Evolutionary conservation across 2,797 vertebrate genomes (phyloP).

Genomic region (Clarias pachynema): DNA sequence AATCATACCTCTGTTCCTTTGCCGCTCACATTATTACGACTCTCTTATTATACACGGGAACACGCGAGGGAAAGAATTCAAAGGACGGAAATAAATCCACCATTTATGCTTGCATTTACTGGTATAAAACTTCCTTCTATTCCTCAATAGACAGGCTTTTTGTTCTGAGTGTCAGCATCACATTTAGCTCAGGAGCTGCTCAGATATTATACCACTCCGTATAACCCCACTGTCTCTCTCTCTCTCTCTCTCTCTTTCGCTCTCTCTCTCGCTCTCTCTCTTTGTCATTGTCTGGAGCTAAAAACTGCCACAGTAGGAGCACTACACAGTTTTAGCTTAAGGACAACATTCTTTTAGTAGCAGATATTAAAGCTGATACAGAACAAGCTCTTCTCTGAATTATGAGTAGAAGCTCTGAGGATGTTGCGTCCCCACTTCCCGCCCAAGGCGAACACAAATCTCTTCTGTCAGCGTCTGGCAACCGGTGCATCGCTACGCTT

Average conservation of each 20-base stretch:
- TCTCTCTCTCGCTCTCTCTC: neutral
- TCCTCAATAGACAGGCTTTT: slow-evolving; percentile 23
- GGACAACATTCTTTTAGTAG: slow-evolving; percentile 9
- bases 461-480: slow-evolving; percentile 16
- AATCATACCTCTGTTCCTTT: slow-evolving; percentile 48
- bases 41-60: slow-evolving; percentile 39
- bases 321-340: slow-evolving; percentile 26
- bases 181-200: slow-evolving; percentile 20
- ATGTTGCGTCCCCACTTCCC: neutral
- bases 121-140: slow-evolving; percentile 33
- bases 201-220: neutral
- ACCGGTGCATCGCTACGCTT: neutral
- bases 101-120: slow-evolving; percentile 30
- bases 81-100: slow-evolving; percentile 46
- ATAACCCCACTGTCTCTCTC: slow-evolving; percentile 15
- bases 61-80: slow-evolving; percentile 25
- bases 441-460: neutral
- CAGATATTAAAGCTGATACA: slow-evolving; percentile 30
- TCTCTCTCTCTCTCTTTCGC: neutral
- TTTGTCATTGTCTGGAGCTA: slow-evolving; percentile 30
- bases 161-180: slow-evolving; percentile 11
- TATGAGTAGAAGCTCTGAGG: neutral
- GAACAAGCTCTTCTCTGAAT: slow-evolving; percentile 8
- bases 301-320: slow-evolving; percentile 14
- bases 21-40: slow-evolving; percentile 40